These are phyloP conservation scores for Shinisaurus crocodilurus DNA, from an alignment of 2,113 vertebrate species.

Conservation along the genomic window DNA sequence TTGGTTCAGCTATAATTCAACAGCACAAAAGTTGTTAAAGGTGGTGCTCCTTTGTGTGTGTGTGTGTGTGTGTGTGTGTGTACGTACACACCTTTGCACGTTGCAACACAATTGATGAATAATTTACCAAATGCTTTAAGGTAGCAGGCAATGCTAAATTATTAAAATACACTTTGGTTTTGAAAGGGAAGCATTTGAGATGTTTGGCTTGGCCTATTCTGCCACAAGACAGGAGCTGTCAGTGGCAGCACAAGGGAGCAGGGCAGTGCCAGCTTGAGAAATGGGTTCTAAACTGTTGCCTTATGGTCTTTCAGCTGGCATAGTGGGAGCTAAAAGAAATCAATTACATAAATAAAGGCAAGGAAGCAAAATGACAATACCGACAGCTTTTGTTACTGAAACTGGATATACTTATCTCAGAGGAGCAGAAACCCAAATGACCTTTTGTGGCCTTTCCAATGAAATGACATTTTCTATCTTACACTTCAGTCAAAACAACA, in stretches of 20 bases:
- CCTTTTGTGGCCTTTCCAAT: constrained; percentile 58
- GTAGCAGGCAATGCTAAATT: constrained; percentile 67
- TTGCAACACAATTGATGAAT: constrained; percentile 69
- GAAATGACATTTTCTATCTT: constrained; percentile 63
- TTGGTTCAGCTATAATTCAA: constrained; percentile 71
- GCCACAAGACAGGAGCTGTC: constrained; percentile 5
- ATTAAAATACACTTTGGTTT: constrained; percentile 69
- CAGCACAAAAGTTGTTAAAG: constrained; percentile 70
- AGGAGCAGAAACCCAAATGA: constrained; percentile 43
- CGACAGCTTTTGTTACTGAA: constrained; percentile 68
- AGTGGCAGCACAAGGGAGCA: constrained; percentile 15
- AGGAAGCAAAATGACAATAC: constrained; percentile 28
- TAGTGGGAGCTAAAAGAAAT: constrained; percentile 20
- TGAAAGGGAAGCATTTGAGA: constrained; percentile 67
- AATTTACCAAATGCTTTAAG: constrained; percentile 72
- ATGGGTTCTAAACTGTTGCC: constrained; percentile 6
- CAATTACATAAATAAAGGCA: constrained; percentile 50
- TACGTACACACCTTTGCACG: not conserved
- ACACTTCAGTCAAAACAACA: not conserved
- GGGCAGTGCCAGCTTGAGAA: not conserved
- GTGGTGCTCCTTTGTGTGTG: constrained; percentile 32
- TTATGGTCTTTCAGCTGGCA: constrained; percentile 58
- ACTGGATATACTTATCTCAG: constrained; percentile 32
- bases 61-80: not conserved
- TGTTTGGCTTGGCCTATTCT: constrained; percentile 67